phyloP scores from a whole-genome alignment of 1,140 invertebrate genomes.

The Agrypnia vestita region DNA sequence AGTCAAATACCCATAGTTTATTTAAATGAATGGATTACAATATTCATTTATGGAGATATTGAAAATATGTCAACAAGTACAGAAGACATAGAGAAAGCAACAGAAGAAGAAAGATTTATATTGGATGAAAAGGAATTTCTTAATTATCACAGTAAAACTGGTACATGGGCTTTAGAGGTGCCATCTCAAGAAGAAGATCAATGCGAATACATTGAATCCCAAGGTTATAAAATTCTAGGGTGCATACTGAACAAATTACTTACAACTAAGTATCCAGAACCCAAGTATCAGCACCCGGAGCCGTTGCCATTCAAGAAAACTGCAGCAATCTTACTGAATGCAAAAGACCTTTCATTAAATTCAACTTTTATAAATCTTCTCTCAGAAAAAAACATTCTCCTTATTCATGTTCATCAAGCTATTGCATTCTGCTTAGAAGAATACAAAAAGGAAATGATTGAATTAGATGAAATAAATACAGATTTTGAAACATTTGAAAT shows the following conservation, averaged over 20 bases:
- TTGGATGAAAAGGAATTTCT: slow-evolving; percentile 68
- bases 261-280: slow-evolving; percentile 72
- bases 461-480: slow-evolving; percentile 65
- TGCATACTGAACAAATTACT: slow-evolving; percentile 75
- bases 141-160: slow-evolving; percentile 68
- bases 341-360: slow-evolving; percentile 70
- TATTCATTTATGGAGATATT: slow-evolving; percentile 68
- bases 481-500: slow-evolving; percentile 37
- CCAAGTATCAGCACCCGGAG: slow-evolving; percentile 64
- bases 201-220: slow-evolving; percentile 67
- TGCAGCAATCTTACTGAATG: slow-evolving; percentile 71
- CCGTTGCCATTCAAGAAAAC: slow-evolving; percentile 66
- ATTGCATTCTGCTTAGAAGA: slow-evolving; percentile 74
- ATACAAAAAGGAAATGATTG: slow-evolving; percentile 73
- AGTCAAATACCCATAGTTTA: slow-evolving; percentile 65
- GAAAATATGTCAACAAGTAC: slow-evolving; percentile 65
- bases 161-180: slow-evolving; percentile 67
- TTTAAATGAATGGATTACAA: slow-evolving; percentile 72
- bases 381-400: slow-evolving; percentile 65
- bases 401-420: slow-evolving; percentile 72
- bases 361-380: slow-evolving; percentile 45
- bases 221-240: slow-evolving; percentile 71
- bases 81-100: slow-evolving; percentile 63
- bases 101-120: slow-evolving; percentile 61
- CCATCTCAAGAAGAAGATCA: slow-evolving; percentile 68